These are phyloP conservation scores for Seira sanloemensis DNA, from an alignment of 2,888 invertebrate genomes.

Conservation along the genomic window DNA sequence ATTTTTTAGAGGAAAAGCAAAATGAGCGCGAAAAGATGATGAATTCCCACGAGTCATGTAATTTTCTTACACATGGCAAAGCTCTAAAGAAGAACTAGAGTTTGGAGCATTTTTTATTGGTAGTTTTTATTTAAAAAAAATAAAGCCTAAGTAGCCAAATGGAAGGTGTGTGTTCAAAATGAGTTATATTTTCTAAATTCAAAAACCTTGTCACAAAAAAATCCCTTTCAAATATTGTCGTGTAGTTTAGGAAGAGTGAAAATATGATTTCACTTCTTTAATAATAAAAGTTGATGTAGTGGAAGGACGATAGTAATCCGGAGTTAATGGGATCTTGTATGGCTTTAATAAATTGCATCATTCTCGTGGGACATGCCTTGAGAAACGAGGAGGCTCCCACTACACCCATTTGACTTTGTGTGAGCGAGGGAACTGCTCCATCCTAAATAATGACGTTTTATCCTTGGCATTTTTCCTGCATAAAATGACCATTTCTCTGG, in stretches of 20 bases:
- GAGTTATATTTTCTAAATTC: neutral
- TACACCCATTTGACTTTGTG: neutral
- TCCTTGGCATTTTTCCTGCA: conserved; percentile 48
- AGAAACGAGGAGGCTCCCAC: neutral
- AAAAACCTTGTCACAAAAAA: neutral
- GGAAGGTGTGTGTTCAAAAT: neutral
- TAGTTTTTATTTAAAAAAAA: neutral
- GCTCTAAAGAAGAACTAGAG: neutral
- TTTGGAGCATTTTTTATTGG: neutral
- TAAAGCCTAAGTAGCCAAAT: neutral
- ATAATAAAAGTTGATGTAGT: neutral
- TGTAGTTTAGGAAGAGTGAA: neutral
- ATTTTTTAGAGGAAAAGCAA: neutral
- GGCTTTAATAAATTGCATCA: neutral
- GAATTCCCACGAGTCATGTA: conserved; percentile 3
- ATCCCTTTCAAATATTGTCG: neutral
- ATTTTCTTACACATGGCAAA: neutral
- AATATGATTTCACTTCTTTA: neutral
- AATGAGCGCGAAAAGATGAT: conserved; percentile 14
- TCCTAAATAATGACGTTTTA: neutral
- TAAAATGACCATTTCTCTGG: conserved; percentile 56
- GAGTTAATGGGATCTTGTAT: neutral
- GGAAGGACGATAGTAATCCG: neutral
- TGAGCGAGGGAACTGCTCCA: no score
- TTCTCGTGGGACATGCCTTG: neutral